Base-by-base conservation (phyloP, 2,113 vertebrate species). In the Microtus ochrogaster region DNA sequence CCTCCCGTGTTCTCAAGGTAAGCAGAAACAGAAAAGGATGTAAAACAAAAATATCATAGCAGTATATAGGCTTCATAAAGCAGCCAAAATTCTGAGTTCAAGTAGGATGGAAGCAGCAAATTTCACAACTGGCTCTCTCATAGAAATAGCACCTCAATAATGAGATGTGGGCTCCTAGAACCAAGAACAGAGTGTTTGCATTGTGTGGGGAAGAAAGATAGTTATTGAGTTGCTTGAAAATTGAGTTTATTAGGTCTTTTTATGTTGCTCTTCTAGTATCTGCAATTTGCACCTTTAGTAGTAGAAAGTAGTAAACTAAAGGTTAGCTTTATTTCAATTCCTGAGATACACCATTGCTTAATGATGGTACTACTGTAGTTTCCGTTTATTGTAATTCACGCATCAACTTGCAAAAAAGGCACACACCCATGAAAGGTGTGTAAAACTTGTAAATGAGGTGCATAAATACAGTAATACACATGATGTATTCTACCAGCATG, bases 271-370 rank as follows among this genome's bases (percentile, higher is more conserved):
- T 87, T 94, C 36, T 21, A 79, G 21, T 66, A 72, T 76, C 49
- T 94, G 2, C 52, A 26, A 81, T 79, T 94, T 95, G 91, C 0
- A 94, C 58, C 28, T 63, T 92, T 58, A 47, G 11, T 73, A 91
- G 52, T 73, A 96, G 87, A 90, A 85, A 87, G 76, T 22, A 92
- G 44, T 63, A 44, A 85, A 87, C 84, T 55, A 36, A 36, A 78
- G 47, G 6, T 58, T 94, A 76, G 55, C 78, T 94, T 94, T 89
- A 55, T 58, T 91, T 96, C 95, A 89, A 76, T 94, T 73, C 41
- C 33, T 93, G 77, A 92, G 49, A 19, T 68, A 88, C 19, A 41
- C 6, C 76, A 76, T 72, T 93, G 41, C 44, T 87, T 11, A 91
- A 39, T 83, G 16, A 72, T 52, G 81, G 0, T 47, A 22, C 47